Evolutionary conservation across 64 coral and sea anemone genomes (phyloP).

Genomic region (Actinia equina): DNA sequence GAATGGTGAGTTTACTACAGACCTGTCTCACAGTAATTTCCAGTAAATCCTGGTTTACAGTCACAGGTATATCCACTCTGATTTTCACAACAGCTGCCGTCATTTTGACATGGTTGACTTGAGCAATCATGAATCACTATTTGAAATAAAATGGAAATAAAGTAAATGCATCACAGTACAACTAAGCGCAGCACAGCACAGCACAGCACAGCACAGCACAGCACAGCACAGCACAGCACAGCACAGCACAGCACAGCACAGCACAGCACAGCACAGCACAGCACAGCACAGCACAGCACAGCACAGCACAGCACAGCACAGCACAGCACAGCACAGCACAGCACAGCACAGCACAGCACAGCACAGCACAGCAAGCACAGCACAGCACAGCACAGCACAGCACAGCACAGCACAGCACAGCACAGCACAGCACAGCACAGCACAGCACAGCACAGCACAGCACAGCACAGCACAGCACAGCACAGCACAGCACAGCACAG

Average conservation of each 20-base stretch:
- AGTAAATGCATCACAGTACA: too few species aligned
- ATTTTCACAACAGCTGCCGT: conserved; percentile 13
- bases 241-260: conserved; percentile 42
- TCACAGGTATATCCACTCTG: conserved; percentile 28
- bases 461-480: neutral
- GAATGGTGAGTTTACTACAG: neutral
- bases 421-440: neutral
- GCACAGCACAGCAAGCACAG: too few species aligned
- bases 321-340: conserved; percentile 34
- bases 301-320: conserved; percentile 20
- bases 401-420: neutral
- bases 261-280: conserved; percentile 35
- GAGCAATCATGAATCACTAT: neutral
- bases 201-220: conserved; percentile 45
- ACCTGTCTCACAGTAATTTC: conserved; percentile 45
- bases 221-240: conserved; percentile 41
- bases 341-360: conserved; percentile 16
- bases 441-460: too few species aligned
- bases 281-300: conserved; percentile 29
- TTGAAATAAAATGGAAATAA: neutral
- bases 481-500: neutral
- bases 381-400: too few species aligned
- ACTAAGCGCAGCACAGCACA: conserved; percentile 8
- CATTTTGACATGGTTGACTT: conserved; percentile 31
- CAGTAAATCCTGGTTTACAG: conserved; percentile 33